Percentiles rank a stretch among this genome's conserved stretches.
Evolutionary conservation across 2,797 vertebrate genomes (phyloP).

Genomic region (Florisuga fusca): DNA sequence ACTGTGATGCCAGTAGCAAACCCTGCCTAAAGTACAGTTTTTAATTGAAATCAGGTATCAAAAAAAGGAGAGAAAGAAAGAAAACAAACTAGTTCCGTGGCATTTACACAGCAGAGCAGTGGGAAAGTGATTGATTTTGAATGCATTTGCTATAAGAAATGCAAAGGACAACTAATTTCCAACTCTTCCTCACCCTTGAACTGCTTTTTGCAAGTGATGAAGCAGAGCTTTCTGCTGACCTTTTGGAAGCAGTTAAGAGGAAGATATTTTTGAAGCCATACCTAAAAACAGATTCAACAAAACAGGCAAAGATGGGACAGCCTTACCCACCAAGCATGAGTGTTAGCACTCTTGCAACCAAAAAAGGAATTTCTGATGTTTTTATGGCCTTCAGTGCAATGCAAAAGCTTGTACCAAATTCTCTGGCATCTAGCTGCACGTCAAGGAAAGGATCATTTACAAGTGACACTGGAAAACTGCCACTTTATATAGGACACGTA

Average conservation of each 20-base stretch:
- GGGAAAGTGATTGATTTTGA: not conserved
- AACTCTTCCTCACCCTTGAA: not conserved
- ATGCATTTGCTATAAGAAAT: not conserved
- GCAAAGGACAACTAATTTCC: not conserved
- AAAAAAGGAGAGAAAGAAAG: not conserved
- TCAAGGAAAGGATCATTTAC: not conserved
- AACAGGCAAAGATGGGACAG: not conserved
- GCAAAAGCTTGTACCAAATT: constrained; percentile 7
- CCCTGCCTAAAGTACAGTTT: not conserved
- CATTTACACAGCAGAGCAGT: not conserved
- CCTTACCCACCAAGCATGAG: not conserved
- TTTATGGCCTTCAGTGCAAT: not conserved
- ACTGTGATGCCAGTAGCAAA: not conserved
- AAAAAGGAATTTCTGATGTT: not conserved
- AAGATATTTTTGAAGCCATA: constrained; percentile 29
- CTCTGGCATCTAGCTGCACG: not conserved
- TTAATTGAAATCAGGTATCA: not conserved
- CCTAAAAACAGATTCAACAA: constrained; percentile 23
- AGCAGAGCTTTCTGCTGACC: not conserved
- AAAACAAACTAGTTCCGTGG: not conserved
- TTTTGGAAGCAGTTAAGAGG: constrained; percentile 18
- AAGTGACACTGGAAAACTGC: constrained; percentile 12
- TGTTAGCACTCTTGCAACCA: not conserved
- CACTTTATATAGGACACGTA: not conserved
- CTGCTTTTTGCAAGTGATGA: not conserved